Percentiles rank a stretch among this genome's conserved stretches.
Evolutionary conservation across 2,797 vertebrate species (phyloP).

Genomic region (Fistularia commersonii): DNA sequence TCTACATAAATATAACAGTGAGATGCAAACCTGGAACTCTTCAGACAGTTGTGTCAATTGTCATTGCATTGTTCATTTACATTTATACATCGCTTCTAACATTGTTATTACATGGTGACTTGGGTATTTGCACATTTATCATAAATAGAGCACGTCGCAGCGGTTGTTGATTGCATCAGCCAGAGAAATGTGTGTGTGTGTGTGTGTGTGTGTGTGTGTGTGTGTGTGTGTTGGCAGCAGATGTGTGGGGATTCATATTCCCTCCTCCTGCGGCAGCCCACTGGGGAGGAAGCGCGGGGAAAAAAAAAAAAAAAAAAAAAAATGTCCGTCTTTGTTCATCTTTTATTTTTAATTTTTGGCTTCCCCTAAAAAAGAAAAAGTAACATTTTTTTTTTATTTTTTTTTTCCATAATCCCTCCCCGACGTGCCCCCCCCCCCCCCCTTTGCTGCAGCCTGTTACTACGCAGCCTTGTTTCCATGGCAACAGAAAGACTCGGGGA

Average conservation of each 20-base stretch:
- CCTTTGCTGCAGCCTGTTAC: constrained; percentile 30
- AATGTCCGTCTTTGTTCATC: constrained; percentile 28
- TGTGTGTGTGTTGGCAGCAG: constrained; percentile 42
- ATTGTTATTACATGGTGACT: no score
- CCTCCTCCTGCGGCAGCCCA: constrained; percentile 1
- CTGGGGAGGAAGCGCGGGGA: neutral
- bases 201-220: constrained; percentile 7
- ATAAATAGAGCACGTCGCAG: constrained; percentile 15
- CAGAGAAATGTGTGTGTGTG: constrained; percentile 2
- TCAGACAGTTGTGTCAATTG: no score
- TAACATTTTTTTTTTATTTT: constrained; percentile 17
- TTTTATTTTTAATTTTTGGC: constrained; percentile 11
- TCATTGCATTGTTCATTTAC: no score
- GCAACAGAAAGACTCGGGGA: constrained; percentile 39
- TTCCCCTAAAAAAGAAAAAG: constrained; percentile 25
- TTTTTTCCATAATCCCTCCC: constrained; percentile 30
- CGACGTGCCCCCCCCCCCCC: constrained; percentile 12
- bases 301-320: neutral
- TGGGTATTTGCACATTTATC: constrained; percentile 17
- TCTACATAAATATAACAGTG: neutral
- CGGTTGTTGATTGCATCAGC: constrained; percentile 29
- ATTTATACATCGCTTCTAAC: no score
- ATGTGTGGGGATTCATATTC: constrained; percentile 31
- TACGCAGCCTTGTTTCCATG: constrained; percentile 64
- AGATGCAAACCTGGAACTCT: no score